Evolutionary conservation across 2,113 vertebrate species (phyloP).

Genomic region (Ranitomeya imitator): DNA sequence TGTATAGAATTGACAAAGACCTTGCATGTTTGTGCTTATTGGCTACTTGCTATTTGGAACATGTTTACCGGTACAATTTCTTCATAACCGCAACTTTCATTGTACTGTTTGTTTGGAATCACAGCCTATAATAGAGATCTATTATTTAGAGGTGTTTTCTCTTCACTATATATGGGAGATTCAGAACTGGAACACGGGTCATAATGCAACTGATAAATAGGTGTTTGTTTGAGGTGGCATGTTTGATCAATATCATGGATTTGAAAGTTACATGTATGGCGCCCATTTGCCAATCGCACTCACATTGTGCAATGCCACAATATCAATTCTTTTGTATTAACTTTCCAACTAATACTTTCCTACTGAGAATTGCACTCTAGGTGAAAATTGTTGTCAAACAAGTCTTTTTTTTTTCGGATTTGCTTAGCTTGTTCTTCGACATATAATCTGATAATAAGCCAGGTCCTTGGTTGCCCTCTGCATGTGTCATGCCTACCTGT

Average conservation of each 20-base stretch:
- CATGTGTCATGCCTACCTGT: neutral
- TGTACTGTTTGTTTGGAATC: neutral
- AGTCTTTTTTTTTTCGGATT: neutral
- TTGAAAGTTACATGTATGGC: neutral
- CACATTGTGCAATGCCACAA: neutral
- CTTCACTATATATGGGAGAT: neutral
- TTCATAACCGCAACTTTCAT: neutral
- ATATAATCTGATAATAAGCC: neutral
- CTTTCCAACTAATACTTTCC: neutral
- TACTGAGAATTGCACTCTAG: neutral
- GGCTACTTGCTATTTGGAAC: neutral
- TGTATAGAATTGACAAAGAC: no score
- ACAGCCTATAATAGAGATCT: neutral
- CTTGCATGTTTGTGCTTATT: neutral
- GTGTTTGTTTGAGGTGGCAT: no score
- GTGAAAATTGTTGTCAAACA: slow-evolving; percentile 11
- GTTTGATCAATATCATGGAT: neutral
- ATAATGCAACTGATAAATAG: neutral
- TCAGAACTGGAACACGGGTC: neutral
- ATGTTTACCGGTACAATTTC: neutral
- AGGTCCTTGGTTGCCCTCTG: neutral
- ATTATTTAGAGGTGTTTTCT: no score
- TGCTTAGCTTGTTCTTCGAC: neutral
- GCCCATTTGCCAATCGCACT: neutral
- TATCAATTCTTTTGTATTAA: neutral